phyloP scores from a whole-genome alignment of 35 echinoderm and acorn worm species.

The Lytechinus variegatus region DNA sequence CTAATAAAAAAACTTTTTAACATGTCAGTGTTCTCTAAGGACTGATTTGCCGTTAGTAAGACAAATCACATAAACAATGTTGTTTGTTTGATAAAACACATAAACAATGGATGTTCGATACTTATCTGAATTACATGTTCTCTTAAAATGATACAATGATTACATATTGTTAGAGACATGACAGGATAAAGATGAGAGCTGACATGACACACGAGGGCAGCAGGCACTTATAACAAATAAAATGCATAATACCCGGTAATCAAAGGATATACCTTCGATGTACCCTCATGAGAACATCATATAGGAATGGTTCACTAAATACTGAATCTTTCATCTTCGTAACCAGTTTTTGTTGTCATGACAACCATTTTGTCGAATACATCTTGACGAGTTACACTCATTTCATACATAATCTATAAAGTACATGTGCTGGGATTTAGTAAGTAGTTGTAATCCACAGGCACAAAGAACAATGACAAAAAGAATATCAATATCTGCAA shows the following conservation, averaged over 20 bases:
- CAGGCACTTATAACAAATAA: not conserved
- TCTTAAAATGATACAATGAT: not conserved
- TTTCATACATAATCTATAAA: not conserved
- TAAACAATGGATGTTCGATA: too few relatives aligned
- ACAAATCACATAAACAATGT: too few relatives aligned
- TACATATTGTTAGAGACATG: not conserved
- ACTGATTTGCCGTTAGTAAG: not conserved
- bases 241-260: not conserved
- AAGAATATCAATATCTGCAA: not conserved
- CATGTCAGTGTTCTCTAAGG: not conserved
- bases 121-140: too few relatives aligned
- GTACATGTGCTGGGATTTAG: not conserved
- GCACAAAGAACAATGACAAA: not conserved
- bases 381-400: not conserved
- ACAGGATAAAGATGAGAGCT: not conserved
- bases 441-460: not conserved
- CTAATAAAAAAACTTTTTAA: not conserved
- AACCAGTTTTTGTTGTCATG: not conserved
- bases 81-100: too few relatives aligned
- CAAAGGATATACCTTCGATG: not conserved
- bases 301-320: not conserved
- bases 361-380: not conserved
- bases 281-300: not conserved
- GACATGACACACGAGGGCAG: not conserved
- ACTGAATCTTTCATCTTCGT: not conserved